Evolutionary conservation across 2,113 vertebrate genomes (phyloP), one percentile per base, ranked within the genome.

Genomic region (Centropus bengalensis): DNA sequence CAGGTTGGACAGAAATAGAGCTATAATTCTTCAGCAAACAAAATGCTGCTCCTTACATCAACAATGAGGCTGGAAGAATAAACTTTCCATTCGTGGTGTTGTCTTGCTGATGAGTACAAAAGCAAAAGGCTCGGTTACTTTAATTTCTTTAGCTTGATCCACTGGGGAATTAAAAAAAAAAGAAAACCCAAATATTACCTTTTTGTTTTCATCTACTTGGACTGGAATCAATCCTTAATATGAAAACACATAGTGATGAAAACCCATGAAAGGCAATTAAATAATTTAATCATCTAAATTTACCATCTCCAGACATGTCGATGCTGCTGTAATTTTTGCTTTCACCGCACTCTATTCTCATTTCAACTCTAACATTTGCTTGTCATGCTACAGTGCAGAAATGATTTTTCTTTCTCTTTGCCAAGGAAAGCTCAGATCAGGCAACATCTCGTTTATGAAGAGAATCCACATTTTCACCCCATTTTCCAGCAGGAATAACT

Each of bases 251-350:
- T 8, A 68, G n/a, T 32, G 59, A 88, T 75, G 42, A 90, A 96
- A 32, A 49, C 63, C 59, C 54, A 59, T 32, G 88, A 86, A 67
- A 94, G 27, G 40, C 47, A 40, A 71, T 70, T 64, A 82, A 96
- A 87, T 96, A 90, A 95, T 88, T 91, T 64, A 93, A 86, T 95
- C 17, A 49, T 55, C 52, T 94, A 74, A 87, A 77, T 86, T 75
- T 68, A 64, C 67, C 75, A 85, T 87, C 90, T 94, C 45, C 58
- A 96, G 92, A 86, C 49, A 84, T 13, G 11, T 62, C 9, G 5
- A 38, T 64, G 59, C 51, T 79, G 59, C 55, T 44, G 51, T 23
- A 51, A 81, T 92, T 96, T 76, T 54, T 42, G 80, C 32, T 94
- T 74, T 58, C 2, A 3, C 28, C 85, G 21, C 38, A 64, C 23